Percentiles rank a stretch among this genome's conserved stretches.
Conservation (phyloP, 2,113 vertebrate species). For the Dipodomys stephensi region DNA sequence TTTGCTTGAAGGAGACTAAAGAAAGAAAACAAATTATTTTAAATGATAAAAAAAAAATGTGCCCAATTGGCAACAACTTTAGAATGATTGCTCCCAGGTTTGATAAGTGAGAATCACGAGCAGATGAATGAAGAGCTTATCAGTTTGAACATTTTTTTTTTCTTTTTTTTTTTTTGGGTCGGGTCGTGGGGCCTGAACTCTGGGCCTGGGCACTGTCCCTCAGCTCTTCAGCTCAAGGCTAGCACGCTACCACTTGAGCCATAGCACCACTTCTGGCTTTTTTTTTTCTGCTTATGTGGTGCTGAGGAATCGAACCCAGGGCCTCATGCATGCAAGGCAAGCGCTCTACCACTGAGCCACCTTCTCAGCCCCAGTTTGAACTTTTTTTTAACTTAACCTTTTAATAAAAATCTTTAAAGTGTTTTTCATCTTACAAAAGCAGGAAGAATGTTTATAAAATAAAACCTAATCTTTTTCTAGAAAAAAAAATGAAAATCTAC, state of each 20-base stretch:
- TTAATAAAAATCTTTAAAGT: conserved; percentile 47
- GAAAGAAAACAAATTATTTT: conserved; percentile 65
- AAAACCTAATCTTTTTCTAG: conserved; percentile 23
- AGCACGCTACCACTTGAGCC: too few species aligned
- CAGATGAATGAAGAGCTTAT: conserved; percentile 29
- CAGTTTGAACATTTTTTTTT: not conserved
- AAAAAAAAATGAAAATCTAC: conserved; percentile 29
- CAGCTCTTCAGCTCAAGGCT: too few species aligned
- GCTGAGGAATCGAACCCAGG: too few species aligned
- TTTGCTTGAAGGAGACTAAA: conserved; percentile 64
- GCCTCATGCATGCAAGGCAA: too few species aligned
- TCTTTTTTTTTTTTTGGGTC: too few species aligned
- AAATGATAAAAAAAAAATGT: conserved; percentile 67
- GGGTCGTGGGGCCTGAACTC: too few species aligned
- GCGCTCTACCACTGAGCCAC: too few species aligned
- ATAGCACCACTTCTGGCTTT: too few species aligned
- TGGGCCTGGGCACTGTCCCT: too few species aligned
- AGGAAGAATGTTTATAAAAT: conserved; percentile 1
- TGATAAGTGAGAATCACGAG: conserved; percentile 68
- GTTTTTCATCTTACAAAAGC: conserved; percentile 8
- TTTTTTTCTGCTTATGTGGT: too few species aligned
- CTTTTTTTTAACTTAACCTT: conserved; percentile 49
- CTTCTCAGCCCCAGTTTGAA: not conserved
- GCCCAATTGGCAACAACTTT: conserved; percentile 62
- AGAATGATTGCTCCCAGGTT: conserved; percentile 53